A percentile compares a stretch with the other conserved stretches of the same genome.
These are phyloP conservation scores for Gonatopus flavifemur DNA, from an alignment of 1,140 invertebrate species.

Conservation along the genomic window DNA sequence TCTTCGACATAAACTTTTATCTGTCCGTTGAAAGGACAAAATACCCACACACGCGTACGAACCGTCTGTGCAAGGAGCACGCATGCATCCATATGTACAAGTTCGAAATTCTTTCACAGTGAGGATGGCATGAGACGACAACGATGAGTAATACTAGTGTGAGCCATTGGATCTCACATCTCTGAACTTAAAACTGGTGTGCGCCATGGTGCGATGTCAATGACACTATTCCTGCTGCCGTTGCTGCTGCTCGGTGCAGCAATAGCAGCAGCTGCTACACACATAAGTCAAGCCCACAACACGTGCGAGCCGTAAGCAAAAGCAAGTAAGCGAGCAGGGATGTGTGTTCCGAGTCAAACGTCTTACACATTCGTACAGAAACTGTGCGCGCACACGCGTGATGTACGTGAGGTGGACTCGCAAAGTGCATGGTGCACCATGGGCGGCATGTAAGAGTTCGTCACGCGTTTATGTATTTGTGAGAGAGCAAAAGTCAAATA, in stretches of 20 bases:
- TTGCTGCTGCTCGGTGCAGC: too few relatives aligned
- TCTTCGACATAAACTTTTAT: too few relatives aligned
- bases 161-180: conserved; percentile 28
- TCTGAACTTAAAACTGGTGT: conserved; percentile 42
- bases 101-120: too few relatives aligned
- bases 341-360: conserved; percentile 1
- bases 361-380: not conserved
- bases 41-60: too few relatives aligned
- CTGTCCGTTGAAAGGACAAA: too few relatives aligned
- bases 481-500: conserved; percentile 51
- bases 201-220: conserved; percentile 48
- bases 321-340: not conserved
- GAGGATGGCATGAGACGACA: conserved; percentile 1
- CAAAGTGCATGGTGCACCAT: conserved; percentile 9
- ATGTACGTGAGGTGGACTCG: conserved; percentile 2
- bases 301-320: conserved; percentile 28
- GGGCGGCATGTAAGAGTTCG: not conserved
- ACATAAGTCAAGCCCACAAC: conserved; percentile 43
- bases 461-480: conserved; percentile 13
- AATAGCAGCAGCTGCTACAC: conserved; percentile 46
- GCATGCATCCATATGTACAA: too few relatives aligned
- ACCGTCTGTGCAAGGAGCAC: too few relatives aligned
- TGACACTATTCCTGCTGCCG: too few relatives aligned
- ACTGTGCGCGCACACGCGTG: conserved; percentile 20
- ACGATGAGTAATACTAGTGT: conserved; percentile 12